phyloP scores from a whole-genome alignment of 2,113 vertebrate genomes.

The Elanoides forficatus region DNA sequence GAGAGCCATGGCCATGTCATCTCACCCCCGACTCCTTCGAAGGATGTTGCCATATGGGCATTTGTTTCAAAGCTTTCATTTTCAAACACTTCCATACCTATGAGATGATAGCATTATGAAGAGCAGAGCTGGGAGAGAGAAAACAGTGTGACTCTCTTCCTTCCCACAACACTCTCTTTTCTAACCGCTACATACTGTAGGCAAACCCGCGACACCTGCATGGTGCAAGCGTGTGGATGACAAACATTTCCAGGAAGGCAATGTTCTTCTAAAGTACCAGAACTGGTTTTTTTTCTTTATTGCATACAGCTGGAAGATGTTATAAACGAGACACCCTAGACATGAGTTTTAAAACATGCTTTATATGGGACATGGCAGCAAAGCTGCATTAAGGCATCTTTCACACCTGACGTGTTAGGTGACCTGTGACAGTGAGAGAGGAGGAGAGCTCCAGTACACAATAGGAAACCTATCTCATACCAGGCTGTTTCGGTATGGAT shows the following conservation, averaged over 20 bases:
- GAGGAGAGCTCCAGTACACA: not conserved
- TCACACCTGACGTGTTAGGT: not conserved
- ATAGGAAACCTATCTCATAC: not conserved
- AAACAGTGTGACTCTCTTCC: not conserved
- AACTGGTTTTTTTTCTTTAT: not conserved
- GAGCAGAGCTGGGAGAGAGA: not conserved
- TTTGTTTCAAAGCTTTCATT: not conserved
- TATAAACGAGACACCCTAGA: not conserved
- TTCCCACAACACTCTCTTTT: not conserved
- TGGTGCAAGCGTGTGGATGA: not conserved
- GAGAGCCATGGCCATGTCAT: not conserved
- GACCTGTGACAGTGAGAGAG: not conserved
- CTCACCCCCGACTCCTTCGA: not conserved
- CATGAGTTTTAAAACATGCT: not conserved
- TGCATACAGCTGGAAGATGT: not conserved
- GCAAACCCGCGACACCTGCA: fast-evolving
- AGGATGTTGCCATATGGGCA: not conserved
- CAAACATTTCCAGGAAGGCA: not conserved
- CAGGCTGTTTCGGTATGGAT: not conserved
- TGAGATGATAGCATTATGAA: not conserved
- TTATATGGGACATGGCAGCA: not conserved
- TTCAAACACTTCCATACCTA: not conserved
- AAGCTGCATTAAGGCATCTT: not conserved
- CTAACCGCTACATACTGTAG: fast-evolving
- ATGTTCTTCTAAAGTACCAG: not conserved